Base-by-base conservation (phyloP, 2,113 vertebrate species). In the Gambusia affinis region DNA sequence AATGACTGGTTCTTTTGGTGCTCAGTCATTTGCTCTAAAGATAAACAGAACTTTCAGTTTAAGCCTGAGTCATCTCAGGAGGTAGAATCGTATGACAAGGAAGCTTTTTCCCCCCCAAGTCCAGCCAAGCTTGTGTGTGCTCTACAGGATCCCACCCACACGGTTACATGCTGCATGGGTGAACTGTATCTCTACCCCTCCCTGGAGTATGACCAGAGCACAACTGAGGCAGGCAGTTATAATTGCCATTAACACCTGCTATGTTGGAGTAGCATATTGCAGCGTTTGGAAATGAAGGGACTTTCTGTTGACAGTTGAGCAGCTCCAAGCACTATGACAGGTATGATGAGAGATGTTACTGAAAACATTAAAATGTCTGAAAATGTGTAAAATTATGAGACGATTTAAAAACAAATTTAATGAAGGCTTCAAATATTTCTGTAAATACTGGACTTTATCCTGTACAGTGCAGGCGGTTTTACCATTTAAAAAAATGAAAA, bases 161-260 rank as follows among this genome's bases (percentile, higher is more conserved):
- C 65, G 4, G 71, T 69, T 75, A 72, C 67, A 63, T 57, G 72
- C 72, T 72, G 72, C 70, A 39, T 81, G 60, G 54, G 61, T 24
- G 5, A 83, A 81, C 14, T 11, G 29, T 75, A 85, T 73, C 81
- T 85, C 70, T 72, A 47, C 80, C 84, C 77, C 63, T 87, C 80
- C 85, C 81, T 80, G 60, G 79, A 88, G 81, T 85, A 79, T 81
- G 80, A 87, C 73, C 81, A 82, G 70, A 75, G 60, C 75, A 83
- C 76, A 60, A 79, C 73, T 8, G 74, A 85, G 44, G 33, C 30
- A 72, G 74, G 51, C 71, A 61, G 76, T 84, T 82, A 81, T 70
- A 75, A 88, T 84, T 85, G 86, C 80, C 83, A 84, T 84, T 68
- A 85, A 75, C 87, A 90, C 80, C 84, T 91, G 84, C 69, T 77